Percentiles rank a stretch among this genome's conserved stretches.
These are phyloP conservation scores for Drosophila gunungcola DNA, from an alignment of 1,140 invertebrate species.

Conservation along the genomic window DNA sequence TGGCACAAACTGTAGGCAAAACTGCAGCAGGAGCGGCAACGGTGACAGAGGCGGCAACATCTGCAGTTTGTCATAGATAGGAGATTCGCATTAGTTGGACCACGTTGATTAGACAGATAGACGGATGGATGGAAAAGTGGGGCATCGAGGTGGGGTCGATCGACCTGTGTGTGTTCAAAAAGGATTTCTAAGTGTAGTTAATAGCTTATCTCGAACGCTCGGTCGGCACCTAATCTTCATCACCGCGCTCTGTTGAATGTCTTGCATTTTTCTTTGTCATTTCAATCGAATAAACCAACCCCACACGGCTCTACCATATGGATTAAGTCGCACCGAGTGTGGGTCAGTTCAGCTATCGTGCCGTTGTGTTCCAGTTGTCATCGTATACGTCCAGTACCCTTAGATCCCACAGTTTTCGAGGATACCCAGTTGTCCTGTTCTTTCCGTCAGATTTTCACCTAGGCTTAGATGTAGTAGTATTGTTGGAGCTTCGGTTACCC, in stretches of 20 bases:
- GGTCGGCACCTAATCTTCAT: neutral
- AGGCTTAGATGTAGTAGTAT: slow-evolving; percentile 19
- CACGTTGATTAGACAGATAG: neutral
- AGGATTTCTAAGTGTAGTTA: slow-evolving; percentile 3
- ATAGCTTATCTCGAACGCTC: neutral
- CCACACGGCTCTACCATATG: neutral
- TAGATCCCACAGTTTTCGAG: slow-evolving; percentile 3
- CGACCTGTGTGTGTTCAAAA: slow-evolving; percentile 1
- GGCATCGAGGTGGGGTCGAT: neutral
- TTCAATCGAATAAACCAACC: slow-evolving; percentile 17
- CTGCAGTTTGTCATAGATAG: slow-evolving; percentile 17
- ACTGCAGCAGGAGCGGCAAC: neutral
- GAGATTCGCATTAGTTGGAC: slow-evolving; percentile 7
- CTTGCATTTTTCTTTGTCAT: slow-evolving; percentile 1
- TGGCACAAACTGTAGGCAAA: slow-evolving; percentile 12
- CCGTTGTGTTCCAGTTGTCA: slow-evolving; percentile 6
- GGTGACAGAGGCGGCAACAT: slow-evolving; percentile 3
- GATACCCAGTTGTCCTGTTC: slow-evolving; percentile 1
- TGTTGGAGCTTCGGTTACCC: slow-evolving; percentile 6
- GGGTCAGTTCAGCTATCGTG: slow-evolving; percentile 2
- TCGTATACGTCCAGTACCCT: slow-evolving; percentile 29
- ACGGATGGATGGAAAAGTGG: too few species aligned
- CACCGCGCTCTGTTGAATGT: neutral
- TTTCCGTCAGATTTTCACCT: slow-evolving; percentile 9
- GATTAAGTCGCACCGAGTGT: neutral